Conservation (phyloP, 2,797 vertebrate species). For the Heliangelus exortis region DNA sequence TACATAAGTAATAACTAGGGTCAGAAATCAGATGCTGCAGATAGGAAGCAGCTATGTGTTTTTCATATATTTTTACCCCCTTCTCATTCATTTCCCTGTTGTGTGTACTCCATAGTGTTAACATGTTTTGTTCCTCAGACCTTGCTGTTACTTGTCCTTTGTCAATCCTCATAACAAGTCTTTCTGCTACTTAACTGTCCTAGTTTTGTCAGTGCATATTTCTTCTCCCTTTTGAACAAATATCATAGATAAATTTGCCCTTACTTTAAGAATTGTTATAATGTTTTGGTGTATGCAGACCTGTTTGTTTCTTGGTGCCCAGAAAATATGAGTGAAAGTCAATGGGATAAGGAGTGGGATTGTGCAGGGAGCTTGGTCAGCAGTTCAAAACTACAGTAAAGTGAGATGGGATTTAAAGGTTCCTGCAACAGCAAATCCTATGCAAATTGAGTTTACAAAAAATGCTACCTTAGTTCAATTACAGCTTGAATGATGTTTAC, state of each 20-base stretch:
- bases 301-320: not conserved
- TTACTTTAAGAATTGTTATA: not conserved
- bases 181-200: not conserved
- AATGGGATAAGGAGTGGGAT: not conserved
- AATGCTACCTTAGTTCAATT: not conserved
- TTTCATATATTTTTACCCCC: not conserved
- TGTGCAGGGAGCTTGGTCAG: not conserved
- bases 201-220: not conserved
- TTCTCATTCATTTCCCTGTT: not conserved
- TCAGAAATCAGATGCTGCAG: not conserved
- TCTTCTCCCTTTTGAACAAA: not conserved
- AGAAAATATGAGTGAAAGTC: accelerated
- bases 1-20: too few relatives aligned
- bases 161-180: not conserved
- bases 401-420: not conserved
- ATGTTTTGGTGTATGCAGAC: not conserved
- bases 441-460: not conserved
- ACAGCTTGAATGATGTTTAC: not conserved
- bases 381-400: not conserved
- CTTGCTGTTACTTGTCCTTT: not conserved
- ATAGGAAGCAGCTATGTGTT: not conserved
- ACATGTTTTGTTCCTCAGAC: not conserved
- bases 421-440: not conserved
- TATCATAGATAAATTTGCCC: not conserved
- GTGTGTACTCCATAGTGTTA: accelerated